Base-by-base conservation (phyloP, 1,140 invertebrate genomes). In the Cydia fagiglandana region DNA sequence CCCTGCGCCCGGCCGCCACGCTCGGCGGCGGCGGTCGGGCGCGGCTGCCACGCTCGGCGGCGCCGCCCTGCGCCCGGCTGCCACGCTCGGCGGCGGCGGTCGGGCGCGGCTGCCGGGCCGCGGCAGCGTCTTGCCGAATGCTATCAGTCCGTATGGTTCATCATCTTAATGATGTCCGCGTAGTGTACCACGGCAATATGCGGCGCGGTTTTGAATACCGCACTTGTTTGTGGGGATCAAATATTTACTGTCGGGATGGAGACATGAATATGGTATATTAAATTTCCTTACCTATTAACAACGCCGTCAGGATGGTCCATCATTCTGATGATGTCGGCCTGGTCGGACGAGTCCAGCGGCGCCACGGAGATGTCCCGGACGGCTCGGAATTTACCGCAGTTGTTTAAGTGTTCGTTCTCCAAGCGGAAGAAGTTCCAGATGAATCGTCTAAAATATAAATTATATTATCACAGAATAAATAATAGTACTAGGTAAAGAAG, bases 371-470 rank as follows among this genome's bases (percentile, higher is more conserved):
- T 99, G 90, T 99, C 99, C 24, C 99, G 93, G 0, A 99, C 99
- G 4, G 99, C 99, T 87, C 99, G 94, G 94, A 99, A 99, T 94
- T 99, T 98, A 93, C 99, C 99, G 94, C 99, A 99, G 94, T 99
- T 99, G 93, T 99, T 99, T 6, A 99, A 94, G 95, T 99, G 99
- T 87, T 99, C 99, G 93, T 99, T 99, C 93, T 99, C 99, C 79
- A 99, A 91, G 0, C 99, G 98, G 94, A 99, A 99, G 91, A 99
- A 99, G 93, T 99, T 99, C 99, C 99, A 99, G 50, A 99, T 96
- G 93, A 99, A 99, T 76, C 99, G 94, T 84, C 98, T 98, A 83
- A 79, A 86, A 75, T 79, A 78, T 73, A 70, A 38, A 64, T 50
- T 47, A 73, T 70, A 61, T 24, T 1, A 24, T 24, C 24, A 24